Evolutionary conservation across 2,113 vertebrate genomes (phyloP).

Genomic region (Benitochromis conjunctus): DNA sequence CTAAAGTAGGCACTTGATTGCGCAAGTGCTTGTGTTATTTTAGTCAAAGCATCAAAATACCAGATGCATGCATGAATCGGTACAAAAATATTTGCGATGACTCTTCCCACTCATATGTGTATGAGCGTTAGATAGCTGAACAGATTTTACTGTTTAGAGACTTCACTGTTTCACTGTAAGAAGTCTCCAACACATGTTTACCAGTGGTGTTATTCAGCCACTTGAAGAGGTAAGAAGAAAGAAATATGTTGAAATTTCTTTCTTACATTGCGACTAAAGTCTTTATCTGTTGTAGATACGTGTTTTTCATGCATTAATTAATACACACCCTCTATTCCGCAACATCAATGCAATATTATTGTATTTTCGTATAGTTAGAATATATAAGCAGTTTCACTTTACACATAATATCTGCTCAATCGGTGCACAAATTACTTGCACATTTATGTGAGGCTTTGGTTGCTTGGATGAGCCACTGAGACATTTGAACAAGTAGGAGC

Average conservation of each 20-base stretch:
- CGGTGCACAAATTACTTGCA: not conserved
- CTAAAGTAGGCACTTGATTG: not conserved
- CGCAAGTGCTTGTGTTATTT: not conserved
- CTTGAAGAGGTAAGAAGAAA: not conserved
- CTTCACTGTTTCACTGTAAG: not conserved
- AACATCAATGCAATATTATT: not conserved
- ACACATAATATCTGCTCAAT: not conserved
- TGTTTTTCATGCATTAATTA: not conserved
- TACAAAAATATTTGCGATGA: not conserved
- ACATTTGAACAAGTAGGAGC: not conserved
- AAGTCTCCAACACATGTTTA: not conserved
- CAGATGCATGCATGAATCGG: not conserved
- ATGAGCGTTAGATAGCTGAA: conserved; percentile 31
- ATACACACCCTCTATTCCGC: not conserved
- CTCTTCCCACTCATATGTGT: not conserved
- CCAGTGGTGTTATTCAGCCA: not conserved
- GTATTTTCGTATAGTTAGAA: not conserved
- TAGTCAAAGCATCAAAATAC: not conserved
- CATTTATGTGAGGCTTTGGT: not conserved
- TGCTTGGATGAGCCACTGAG: not conserved
- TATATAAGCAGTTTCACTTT: not conserved
- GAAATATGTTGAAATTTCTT: not conserved
- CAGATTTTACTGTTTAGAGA: conserved; percentile 18
- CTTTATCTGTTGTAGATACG: not conserved
- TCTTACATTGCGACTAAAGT: not conserved